Evolutionary conservation across 2,113 vertebrate species (phyloP).

Genomic region (Pithys albifrons): DNA sequence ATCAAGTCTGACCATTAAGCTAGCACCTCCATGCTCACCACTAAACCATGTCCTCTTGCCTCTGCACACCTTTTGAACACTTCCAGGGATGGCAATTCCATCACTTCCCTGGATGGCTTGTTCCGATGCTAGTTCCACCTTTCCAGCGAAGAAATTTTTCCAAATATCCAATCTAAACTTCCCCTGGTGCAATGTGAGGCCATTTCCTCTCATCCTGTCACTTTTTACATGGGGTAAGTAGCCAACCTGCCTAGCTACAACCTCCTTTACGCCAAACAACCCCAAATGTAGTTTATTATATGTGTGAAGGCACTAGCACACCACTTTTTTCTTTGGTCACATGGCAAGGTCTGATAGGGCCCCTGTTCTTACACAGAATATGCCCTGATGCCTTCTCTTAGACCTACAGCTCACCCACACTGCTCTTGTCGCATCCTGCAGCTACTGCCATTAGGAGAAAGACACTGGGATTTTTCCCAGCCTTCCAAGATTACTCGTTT

Average conservation of each 20-base stretch:
- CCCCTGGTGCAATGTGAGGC: not conserved
- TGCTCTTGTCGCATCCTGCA: not conserved
- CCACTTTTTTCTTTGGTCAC: not conserved
- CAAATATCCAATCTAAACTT: not conserved
- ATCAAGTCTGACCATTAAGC: not conserved
- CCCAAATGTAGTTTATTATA: not conserved
- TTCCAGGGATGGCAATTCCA: not conserved
- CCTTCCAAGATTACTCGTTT: not conserved
- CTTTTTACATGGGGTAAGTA: not conserved
- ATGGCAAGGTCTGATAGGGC: not conserved
- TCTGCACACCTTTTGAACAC: not conserved
- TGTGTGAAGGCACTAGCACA: not conserved
- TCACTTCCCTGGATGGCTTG: not conserved
- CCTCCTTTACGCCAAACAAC: not conserved
- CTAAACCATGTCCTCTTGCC: not conserved
- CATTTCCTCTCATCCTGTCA: not conserved
- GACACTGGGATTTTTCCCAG: not conserved
- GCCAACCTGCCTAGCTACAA: rapidly evolving
- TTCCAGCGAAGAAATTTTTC: not conserved
- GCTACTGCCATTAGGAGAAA: not conserved
- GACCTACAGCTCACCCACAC: rapidly evolving
- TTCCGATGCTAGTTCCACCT: not conserved
- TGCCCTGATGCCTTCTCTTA: not conserved
- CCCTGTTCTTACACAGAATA: not conserved
- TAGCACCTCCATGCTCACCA: not conserved